These are phyloP conservation scores for Hofmannophila pseudospretella DNA, from an alignment of 2,888 invertebrate species.

Conservation along the genomic window DNA sequence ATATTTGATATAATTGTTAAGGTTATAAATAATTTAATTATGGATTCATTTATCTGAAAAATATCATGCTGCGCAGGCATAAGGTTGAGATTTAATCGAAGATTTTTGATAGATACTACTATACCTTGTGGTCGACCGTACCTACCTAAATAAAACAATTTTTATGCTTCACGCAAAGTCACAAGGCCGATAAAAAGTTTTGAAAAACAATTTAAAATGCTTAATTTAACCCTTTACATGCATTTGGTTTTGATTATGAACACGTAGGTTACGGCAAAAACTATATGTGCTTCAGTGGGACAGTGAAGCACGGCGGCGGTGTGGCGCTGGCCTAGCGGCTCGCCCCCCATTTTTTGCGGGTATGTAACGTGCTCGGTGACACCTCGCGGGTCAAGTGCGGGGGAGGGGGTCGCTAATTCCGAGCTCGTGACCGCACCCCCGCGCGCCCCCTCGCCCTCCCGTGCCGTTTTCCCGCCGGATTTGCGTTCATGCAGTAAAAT, in stretches of 20 bases:
- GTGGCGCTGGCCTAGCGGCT: constrained; percentile 24
- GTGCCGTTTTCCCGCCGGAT: constrained; percentile 70
- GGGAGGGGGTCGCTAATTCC: constrained; percentile 57
- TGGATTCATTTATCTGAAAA: too few relatives aligned
- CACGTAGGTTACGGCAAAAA: too few relatives aligned
- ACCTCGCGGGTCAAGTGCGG: constrained; percentile 63
- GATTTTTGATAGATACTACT: too few relatives aligned
- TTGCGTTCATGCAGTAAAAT: constrained; percentile 73
- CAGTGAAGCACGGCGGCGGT: constrained; percentile 4
- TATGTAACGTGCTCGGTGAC: constrained; percentile 68
- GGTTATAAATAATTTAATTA: too few relatives aligned
- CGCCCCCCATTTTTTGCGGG: constrained; percentile 62
- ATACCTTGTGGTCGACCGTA: too few relatives aligned
- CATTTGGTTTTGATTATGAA: too few relatives aligned
- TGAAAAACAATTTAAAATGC: too few relatives aligned
- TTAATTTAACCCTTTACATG: too few relatives aligned
- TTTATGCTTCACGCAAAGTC: not conserved
- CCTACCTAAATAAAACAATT: not conserved
- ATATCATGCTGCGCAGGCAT: too few relatives aligned
- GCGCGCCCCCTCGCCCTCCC: constrained; percentile 23
- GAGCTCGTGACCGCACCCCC: constrained; percentile 63
- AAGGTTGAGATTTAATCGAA: too few relatives aligned
- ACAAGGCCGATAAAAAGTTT: too few relatives aligned
- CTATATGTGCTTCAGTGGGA: not conserved
- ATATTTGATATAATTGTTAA: too few relatives aligned